Evolutionary conservation across 2,797 vertebrate genomes (phyloP).

Genomic region (Thalassophryne amazonica): DNA sequence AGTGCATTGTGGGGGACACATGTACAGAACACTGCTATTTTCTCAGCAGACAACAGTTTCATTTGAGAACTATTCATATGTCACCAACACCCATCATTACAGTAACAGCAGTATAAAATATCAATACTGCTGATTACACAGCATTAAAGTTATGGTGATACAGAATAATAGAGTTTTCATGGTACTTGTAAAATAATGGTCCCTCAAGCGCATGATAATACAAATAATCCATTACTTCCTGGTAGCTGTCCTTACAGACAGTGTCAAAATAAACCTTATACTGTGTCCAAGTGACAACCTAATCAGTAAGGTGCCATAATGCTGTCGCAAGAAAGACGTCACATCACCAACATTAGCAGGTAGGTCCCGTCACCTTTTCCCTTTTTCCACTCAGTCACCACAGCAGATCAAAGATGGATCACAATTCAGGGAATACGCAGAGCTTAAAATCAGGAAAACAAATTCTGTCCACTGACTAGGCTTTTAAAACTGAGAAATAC

Average conservation of each 20-base stretch:
- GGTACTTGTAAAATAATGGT: slow-evolving; percentile 6
- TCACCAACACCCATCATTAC: not conserved
- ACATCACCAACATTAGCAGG: not conserved
- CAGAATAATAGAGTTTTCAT: not conserved
- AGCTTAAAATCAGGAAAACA: no score
- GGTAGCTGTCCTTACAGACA: not conserved
- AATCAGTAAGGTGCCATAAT: not conserved
- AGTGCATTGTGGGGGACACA: no score
- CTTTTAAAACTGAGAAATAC: no score
- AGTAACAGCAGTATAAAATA: no score
- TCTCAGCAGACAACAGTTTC: not conserved
- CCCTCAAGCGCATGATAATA: slow-evolving; percentile 11
- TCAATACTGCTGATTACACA: not conserved
- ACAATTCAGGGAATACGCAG: no score
- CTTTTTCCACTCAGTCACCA: no score
- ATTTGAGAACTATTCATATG: not conserved
- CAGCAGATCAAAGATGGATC: no score
- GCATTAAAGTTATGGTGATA: not conserved
- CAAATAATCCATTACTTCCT: slow-evolving; percentile 33
- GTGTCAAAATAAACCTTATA: slow-evolving; percentile 35
- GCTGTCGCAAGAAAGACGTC: not conserved
- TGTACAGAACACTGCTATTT: not conserved
- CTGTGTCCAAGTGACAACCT: slow-evolving; percentile 12
- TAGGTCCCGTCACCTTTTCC: not conserved
- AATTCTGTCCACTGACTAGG: no score